Percentiles rank a stretch among this genome's conserved stretches.
Conservation (phyloP, 2,113 vertebrate species). For the Poecile atricapillus region DNA sequence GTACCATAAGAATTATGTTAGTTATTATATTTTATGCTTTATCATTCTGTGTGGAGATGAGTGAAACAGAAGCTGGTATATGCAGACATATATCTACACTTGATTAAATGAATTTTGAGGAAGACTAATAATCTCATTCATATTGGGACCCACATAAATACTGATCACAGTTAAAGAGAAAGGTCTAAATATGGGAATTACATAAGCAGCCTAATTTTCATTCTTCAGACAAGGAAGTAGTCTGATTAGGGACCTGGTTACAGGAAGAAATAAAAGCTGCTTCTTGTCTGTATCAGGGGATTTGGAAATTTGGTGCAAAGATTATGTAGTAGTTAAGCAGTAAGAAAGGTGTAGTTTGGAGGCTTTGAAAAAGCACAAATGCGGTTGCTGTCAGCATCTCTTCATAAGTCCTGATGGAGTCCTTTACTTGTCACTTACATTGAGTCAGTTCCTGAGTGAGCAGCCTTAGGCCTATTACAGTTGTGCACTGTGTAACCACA, state of each 20-base stretch:
- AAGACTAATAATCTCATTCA: background rate
- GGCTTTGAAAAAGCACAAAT: background rate
- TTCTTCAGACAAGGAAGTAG: background rate
- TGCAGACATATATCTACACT: background rate
- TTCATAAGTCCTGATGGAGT: background rate
- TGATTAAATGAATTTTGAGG: background rate
- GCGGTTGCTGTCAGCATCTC: background rate
- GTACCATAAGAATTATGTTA: background rate
- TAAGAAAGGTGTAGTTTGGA: background rate
- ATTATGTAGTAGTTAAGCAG: background rate
- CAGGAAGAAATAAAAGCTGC: background rate
- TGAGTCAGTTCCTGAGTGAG: background rate
- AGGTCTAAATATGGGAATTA: background rate
- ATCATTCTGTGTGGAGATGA: background rate
- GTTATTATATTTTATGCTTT: background rate
- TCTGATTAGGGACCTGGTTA: background rate
- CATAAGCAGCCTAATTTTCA: background rate
- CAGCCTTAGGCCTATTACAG: background rate
- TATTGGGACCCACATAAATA: background rate
- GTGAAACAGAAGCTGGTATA: background rate
- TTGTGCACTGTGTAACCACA: background rate
- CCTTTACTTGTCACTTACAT: background rate
- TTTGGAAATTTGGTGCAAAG: background rate
- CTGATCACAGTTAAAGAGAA: background rate
- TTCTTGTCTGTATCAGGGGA: background rate